Percentiles rank a stretch among this genome's conserved stretches.
Evolutionary conservation across 2,797 vertebrate species (phyloP).

Genomic region (Hoplostethus mediterraneus): DNA sequence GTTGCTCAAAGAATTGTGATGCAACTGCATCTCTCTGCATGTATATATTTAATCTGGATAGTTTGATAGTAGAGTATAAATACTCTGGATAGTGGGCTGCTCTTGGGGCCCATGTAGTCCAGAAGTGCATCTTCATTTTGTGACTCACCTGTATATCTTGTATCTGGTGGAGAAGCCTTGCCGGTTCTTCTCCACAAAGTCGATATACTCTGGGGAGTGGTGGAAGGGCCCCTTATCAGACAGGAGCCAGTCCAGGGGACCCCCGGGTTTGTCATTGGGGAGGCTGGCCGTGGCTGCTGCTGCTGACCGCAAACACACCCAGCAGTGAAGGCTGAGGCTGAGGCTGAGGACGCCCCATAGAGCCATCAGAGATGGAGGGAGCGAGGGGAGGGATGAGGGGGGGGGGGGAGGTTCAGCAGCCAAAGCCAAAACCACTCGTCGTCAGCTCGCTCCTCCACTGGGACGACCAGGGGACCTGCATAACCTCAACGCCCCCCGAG

Average conservation of each 20-base stretch:
- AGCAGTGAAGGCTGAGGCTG: constrained; percentile 95
- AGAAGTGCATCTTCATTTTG: not conserved
- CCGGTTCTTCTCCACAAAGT: constrained; percentile 97
- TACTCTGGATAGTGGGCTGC: too few relatives aligned
- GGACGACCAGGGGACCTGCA: constrained; percentile 89
- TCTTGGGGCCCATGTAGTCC: too few relatives aligned
- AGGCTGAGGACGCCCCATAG: constrained; percentile 95
- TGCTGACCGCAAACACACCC: constrained; percentile 77
- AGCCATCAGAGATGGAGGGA: constrained; percentile 94
- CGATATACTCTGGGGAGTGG: constrained; percentile 96
- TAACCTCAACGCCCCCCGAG: constrained; percentile 90
- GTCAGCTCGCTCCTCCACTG: constrained; percentile 92
- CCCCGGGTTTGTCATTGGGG: constrained; percentile 92
- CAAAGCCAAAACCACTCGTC: constrained; percentile 86
- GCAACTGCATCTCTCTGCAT: too few relatives aligned
- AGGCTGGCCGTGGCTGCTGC: constrained; percentile 83
- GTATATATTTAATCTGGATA: too few relatives aligned
- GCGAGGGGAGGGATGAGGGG: constrained; percentile 42
- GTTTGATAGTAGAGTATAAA: too few relatives aligned
- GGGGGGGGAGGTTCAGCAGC: constrained; percentile 83
- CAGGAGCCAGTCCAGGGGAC: constrained; percentile 97
- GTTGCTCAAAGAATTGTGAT: too few relatives aligned
- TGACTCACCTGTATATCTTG: constrained; percentile 96
- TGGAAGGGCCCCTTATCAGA: constrained; percentile 99
- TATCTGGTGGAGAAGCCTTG: constrained; percentile 98